Conservation (phyloP, 1,140 invertebrate species). For the Grapholita molesta region DNA sequence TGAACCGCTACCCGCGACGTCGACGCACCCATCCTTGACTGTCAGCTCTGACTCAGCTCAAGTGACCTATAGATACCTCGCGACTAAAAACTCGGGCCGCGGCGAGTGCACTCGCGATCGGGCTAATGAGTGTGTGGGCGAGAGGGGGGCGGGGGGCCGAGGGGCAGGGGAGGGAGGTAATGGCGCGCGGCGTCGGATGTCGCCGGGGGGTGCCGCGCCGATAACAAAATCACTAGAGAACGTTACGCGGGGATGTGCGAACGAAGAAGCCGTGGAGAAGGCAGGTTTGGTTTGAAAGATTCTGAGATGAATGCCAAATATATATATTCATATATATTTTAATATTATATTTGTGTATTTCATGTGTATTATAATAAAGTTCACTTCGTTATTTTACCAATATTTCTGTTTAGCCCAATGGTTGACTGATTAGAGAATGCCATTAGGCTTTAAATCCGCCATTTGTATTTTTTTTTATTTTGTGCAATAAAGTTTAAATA, state of each 20-base stretch:
- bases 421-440: too few species aligned
- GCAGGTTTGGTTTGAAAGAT: constrained; percentile 6
- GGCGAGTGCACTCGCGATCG: constrained; percentile 59
- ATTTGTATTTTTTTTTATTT: too few species aligned
- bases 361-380: too few species aligned
- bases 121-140: constrained; percentile 59
- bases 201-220: constrained; percentile 69
- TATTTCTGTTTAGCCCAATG: too few species aligned
- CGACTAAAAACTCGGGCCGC: constrained; percentile 64
- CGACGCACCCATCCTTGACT: not conserved
- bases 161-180: constrained; percentile 50
- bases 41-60: not conserved
- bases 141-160: constrained; percentile 28
- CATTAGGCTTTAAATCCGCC: too few species aligned
- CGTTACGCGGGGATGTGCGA: constrained; percentile 36
- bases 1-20: not conserved
- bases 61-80: constrained; percentile 5
- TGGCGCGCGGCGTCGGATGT: constrained; percentile 74
- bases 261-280: constrained; percentile 38
- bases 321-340: too few species aligned
- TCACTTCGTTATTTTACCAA: too few species aligned
- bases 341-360: too few species aligned
- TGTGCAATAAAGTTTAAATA: too few species aligned
- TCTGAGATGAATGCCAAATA: too few species aligned
- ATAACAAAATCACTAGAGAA: constrained; percentile 76